Evolutionary conservation across 2,888 invertebrate genomes (phyloP).

Genomic region (Monoplex corrugatus): DNA sequence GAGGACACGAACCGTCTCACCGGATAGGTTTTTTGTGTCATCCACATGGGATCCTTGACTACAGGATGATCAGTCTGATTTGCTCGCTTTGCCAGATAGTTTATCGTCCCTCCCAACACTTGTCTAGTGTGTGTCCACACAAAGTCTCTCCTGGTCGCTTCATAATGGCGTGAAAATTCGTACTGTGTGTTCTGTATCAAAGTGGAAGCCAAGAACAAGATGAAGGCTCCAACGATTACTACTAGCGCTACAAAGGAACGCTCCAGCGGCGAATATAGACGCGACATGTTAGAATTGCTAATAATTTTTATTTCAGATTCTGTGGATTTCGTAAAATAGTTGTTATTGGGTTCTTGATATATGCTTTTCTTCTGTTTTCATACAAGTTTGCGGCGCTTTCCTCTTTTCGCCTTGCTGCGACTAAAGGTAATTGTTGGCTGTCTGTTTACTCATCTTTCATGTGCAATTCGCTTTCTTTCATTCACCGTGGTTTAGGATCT

Average conservation of each 20-base stretch:
- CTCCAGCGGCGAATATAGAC: not conserved
- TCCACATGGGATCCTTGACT: conserved; percentile 37
- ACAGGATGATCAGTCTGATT: not conserved
- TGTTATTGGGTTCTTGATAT: not conserved
- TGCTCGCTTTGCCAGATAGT: no score
- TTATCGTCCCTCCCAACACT: not conserved
- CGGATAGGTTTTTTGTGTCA: not conserved
- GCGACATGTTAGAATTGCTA: not conserved
- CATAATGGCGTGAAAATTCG: not conserved
- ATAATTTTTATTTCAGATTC: no score
- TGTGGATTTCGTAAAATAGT: not conserved
- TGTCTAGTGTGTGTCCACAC: no score
- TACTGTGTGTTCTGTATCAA: not conserved
- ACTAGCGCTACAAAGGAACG: not conserved
- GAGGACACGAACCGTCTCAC: not conserved
- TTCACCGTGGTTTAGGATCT: no score
- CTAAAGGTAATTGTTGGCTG: no score
- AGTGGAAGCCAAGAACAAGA: conserved; percentile 9
- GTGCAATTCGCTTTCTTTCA: no score
- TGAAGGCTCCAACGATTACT: not conserved
- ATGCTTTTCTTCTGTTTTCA: no score
- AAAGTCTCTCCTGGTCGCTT: not conserved
- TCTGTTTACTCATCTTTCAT: no score
- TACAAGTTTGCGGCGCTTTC: no score
- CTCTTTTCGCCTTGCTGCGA: no score